Evolutionary conservation across 2,888 invertebrate species (phyloP).

Genomic region (Pristionchus japonicus): DNA sequence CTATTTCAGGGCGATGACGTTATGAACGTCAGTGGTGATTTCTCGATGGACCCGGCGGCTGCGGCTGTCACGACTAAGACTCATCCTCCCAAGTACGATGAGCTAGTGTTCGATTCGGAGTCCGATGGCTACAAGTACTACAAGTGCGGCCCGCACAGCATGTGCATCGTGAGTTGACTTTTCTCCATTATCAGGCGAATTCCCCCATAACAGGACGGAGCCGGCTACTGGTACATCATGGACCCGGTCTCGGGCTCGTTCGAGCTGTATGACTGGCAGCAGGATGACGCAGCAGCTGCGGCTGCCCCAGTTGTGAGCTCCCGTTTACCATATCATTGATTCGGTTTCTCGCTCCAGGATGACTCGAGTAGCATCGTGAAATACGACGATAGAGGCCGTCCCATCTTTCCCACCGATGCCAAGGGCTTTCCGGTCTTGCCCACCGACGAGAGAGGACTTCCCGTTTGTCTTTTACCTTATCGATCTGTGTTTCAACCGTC

Average conservation of each 20-base stretch:
- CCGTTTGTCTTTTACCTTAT: conserved; percentile 25
- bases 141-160: conserved; percentile 20
- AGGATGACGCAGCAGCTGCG: neutral
- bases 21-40: conserved; percentile 8
- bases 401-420: conserved; percentile 33
- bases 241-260: conserved; percentile 13
- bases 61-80: neutral
- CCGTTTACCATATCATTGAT: neutral
- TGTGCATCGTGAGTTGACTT: conserved; percentile 29
- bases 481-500: too few species aligned
- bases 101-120: conserved; percentile 40
- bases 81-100: conserved; percentile 31
- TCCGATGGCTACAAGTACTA: conserved; percentile 46
- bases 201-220: neutral
- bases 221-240: conserved; percentile 46
- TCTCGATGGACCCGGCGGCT: neutral
- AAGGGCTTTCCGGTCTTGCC: conserved; percentile 40
- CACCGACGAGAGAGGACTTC: conserved; percentile 14
- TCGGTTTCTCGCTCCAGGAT: conserved; percentile 8
- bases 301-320: neutral
- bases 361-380: conserved; percentile 17
- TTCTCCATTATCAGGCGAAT: neutral
- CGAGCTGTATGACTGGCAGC: conserved; percentile 40
- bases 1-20: conserved; percentile 10
- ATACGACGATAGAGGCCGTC: conserved; percentile 43